Evolutionary conservation across 2,797 vertebrate species (phyloP).

Genomic region (Atherinosoma microstoma): DNA sequence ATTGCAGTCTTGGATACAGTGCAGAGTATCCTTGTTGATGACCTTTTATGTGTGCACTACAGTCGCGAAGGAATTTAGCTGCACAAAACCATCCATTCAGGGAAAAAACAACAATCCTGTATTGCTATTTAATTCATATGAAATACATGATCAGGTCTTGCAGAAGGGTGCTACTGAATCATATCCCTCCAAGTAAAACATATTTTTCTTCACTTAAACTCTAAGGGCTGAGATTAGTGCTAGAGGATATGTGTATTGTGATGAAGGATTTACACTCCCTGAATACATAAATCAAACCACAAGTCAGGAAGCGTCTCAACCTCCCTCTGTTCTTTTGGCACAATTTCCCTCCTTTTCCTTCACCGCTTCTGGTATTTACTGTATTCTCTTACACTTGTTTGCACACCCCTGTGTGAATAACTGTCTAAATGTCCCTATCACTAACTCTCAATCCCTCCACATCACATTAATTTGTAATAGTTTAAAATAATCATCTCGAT

Average conservation of each 20-base stretch:
- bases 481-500: neutral
- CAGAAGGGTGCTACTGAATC: neutral
- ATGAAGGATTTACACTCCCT: slow-evolving; percentile 53
- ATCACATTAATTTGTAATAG: neutral
- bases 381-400: slow-evolving; percentile 5
- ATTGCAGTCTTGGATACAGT: slow-evolving; percentile 36
- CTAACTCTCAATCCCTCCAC: neutral
- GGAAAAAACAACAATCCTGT: neutral
- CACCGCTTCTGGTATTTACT: slow-evolving; percentile 16
- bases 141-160: neutral
- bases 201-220: slow-evolving; percentile 26
- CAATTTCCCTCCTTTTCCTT: slow-evolving; percentile 23
- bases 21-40: slow-evolving; percentile 39
- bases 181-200: slow-evolving; percentile 13
- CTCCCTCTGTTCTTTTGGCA: slow-evolving; percentile 36
- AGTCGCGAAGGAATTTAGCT: slow-evolving; percentile 2
- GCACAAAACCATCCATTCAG: slow-evolving; percentile 10
- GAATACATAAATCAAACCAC: slow-evolving; percentile 49
- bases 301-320: slow-evolving; percentile 48
- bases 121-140: neutral
- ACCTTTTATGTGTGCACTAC: slow-evolving; percentile 34
- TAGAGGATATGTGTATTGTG: slow-evolving; percentile 46
- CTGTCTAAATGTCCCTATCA: neutral
- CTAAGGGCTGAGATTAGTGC: slow-evolving; percentile 26
- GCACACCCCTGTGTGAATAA: slow-evolving; percentile 11